A percentile compares a stretch with the other conserved stretches of the same genome.
phyloP scores from a whole-genome alignment of 2,113 vertebrate genomes.

The Anthoscopus minutus region DNA sequence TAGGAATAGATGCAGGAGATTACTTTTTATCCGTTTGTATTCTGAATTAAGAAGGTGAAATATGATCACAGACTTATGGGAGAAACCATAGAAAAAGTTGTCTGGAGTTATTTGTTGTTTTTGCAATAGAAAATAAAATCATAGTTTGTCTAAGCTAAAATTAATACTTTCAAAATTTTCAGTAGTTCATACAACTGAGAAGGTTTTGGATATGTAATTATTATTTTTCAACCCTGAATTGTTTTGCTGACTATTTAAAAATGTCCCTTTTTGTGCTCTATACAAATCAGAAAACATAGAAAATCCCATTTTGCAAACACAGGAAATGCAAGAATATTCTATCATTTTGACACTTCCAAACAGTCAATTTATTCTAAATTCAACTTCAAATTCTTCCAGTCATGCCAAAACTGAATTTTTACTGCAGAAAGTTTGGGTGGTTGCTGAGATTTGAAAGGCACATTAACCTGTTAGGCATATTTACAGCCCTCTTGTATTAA shows the following conservation, averaged over 20 bases:
- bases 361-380: background rate
- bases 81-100: background rate
- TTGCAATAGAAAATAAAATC: background rate
- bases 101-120: background rate
- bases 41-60: background rate
- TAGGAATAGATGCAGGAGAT: background rate
- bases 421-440: background rate
- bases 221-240: background rate
- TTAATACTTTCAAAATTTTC: background rate
- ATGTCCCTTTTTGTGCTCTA: rapidly evolving
- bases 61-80: background rate
- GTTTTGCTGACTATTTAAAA: background rate
- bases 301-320: background rate
- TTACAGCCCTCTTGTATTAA: background rate
- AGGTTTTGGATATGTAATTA: background rate
- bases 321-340: background rate
- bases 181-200: background rate
- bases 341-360: background rate
- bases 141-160: background rate
- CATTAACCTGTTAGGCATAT: background rate
- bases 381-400: background rate
- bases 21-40: background rate
- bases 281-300: background rate
- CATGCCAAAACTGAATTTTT: background rate
- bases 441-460: background rate